Evolutionary conservation across 2,888 invertebrate species (phyloP).

Genomic region (Tetranychus truncatus): DNA sequence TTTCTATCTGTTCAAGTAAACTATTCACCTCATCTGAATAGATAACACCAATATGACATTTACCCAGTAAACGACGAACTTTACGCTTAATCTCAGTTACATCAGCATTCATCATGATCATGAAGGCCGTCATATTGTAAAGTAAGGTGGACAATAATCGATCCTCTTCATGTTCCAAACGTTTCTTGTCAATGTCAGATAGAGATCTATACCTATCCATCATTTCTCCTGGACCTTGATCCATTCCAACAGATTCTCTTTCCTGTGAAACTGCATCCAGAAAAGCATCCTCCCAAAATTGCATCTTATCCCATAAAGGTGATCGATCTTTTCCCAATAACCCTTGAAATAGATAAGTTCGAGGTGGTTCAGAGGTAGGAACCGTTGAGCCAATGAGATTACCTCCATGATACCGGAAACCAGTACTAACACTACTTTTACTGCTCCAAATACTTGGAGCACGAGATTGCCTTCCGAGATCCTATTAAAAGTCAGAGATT

Average conservation of each 20-base stretch:
- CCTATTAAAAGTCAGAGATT: slow-evolving; percentile 40
- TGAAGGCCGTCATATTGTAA: slow-evolving; percentile 84
- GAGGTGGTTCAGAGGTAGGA: slow-evolving; percentile 66
- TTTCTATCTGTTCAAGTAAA: slow-evolving; percentile 78
- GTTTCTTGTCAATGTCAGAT: slow-evolving; percentile 63
- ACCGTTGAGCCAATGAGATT: slow-evolving; percentile 59
- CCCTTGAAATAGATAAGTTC: slow-evolving; percentile 77
- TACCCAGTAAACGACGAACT: slow-evolving; percentile 75
- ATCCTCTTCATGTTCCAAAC: slow-evolving; percentile 94
- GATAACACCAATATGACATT: slow-evolving; percentile 91
- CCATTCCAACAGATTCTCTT: slow-evolving; percentile 97
- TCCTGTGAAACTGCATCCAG: slow-evolving; percentile 92
- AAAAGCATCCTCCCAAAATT: slow-evolving; percentile 99
- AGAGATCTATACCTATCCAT: slow-evolving; percentile 89
- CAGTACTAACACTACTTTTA: slow-evolving; percentile 69
- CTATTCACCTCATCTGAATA: slow-evolving; percentile 95
- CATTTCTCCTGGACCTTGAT: slow-evolving; percentile 96
- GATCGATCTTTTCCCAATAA: slow-evolving; percentile 29
- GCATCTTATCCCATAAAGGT: slow-evolving; percentile 90
- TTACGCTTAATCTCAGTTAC: slow-evolving; percentile 68
- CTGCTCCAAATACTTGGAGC: slow-evolving; percentile 78
- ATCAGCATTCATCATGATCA: slow-evolving; percentile 75
- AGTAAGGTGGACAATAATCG: slow-evolving; percentile 78
- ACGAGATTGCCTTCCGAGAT: slow-evolving; percentile 46
- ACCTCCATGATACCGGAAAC: slow-evolving; percentile 68